Conservation (phyloP, 2,113 vertebrate genomes). For the Siniperca chuatsi region DNA sequence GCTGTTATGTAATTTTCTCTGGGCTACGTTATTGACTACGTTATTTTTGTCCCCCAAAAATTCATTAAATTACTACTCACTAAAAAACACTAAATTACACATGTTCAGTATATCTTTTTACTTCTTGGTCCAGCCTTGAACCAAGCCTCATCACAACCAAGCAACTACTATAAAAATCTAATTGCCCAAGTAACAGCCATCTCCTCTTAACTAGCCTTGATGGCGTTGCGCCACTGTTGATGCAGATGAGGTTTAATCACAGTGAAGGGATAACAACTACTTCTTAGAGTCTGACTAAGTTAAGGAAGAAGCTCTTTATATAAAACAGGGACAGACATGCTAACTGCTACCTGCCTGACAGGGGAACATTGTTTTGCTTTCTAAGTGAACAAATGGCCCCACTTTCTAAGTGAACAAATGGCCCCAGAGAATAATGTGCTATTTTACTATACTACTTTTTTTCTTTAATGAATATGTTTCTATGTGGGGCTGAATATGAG, state of each 20-base stretch:
- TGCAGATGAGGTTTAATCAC: conserved; percentile 47
- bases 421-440: neutral
- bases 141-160: neutral
- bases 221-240: conserved; percentile 20
- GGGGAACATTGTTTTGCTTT: neutral
- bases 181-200: conserved; percentile 9
- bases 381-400: conserved; percentile 4
- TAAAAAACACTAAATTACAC: neutral
- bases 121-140: neutral
- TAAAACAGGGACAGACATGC: conserved; percentile 18
- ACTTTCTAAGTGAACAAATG: conserved; percentile 15
- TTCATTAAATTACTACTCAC: neutral
- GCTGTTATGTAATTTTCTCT: neutral
- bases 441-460: neutral
- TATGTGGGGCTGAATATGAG: neutral
- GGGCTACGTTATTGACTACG: neutral
- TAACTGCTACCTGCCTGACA: conserved; percentile 38
- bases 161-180: neutral
- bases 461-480: conserved; percentile 6
- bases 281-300: conserved; percentile 34
- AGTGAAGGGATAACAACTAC: conserved; percentile 33
- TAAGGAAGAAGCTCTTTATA: conserved; percentile 22
- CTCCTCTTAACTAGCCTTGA: conserved; percentile 15
- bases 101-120: neutral
- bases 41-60: neutral